These are phyloP conservation scores for Adelphocoris suturalis DNA, from an alignment of 2,888 invertebrate genomes.

Conservation along the genomic window DNA sequence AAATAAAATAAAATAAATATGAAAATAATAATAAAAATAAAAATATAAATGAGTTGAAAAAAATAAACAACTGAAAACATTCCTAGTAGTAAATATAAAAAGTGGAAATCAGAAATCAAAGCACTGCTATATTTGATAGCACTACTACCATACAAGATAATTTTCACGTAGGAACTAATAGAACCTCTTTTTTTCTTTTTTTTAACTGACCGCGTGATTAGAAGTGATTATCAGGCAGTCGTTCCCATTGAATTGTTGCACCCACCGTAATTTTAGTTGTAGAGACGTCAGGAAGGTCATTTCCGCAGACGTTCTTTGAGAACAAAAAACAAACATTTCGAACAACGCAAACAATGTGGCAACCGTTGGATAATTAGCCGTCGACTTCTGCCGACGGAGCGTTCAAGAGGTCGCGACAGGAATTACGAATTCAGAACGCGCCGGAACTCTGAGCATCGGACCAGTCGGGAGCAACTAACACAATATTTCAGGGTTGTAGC, in stretches of 20 bases:
- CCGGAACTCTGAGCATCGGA: neutral
- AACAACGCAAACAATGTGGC: neutral
- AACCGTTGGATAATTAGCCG: neutral
- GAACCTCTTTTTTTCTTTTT: neutral
- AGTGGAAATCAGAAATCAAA: too few species aligned
- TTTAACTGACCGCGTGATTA: neutral
- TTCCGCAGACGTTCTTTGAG: neutral
- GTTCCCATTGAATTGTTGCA: neutral
- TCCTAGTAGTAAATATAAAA: too few species aligned
- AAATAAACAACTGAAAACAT: too few species aligned
- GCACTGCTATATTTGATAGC: too few species aligned
- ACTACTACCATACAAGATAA: too few species aligned
- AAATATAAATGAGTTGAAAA: too few species aligned
- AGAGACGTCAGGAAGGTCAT: neutral
- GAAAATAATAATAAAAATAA: too few species aligned
- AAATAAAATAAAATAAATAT: too few species aligned
- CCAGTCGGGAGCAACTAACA: neutral
- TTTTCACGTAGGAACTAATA: neutral
- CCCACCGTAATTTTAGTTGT: neutral
- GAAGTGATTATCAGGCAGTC: neutral
- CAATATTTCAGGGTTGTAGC: neutral
- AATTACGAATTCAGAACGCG: constrained; percentile 11
- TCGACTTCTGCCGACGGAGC: neutral
- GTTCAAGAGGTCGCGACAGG: neutral
- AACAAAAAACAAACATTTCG: neutral